A percentile compares a stretch with the other conserved stretches of the same genome.
These are phyloP conservation scores for Holacanthella duospinosa DNA, from an alignment of 2,888 invertebrate species.

Conservation along the genomic window DNA sequence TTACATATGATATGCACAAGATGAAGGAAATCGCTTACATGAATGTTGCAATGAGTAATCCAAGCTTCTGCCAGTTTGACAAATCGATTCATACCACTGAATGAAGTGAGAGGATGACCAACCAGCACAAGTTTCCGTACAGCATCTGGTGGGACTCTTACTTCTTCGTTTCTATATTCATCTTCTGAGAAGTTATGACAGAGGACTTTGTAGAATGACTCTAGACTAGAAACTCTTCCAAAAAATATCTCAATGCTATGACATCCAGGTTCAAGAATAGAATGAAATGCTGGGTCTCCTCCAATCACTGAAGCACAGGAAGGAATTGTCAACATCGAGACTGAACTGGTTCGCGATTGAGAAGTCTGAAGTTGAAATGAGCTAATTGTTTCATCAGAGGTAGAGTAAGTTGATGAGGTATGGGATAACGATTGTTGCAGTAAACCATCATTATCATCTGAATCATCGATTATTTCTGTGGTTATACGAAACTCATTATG, in stretches of 20 bases:
- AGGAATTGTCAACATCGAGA: too few relatives aligned
- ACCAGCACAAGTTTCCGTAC: constrained; percentile 33
- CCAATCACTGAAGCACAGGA: too few relatives aligned
- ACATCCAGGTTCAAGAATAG: too few relatives aligned
- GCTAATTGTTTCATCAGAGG: too few relatives aligned
- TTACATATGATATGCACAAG: neutral
- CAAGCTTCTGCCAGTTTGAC: constrained; percentile 30
- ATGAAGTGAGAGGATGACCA: constrained; percentile 31
- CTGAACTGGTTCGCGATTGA: too few relatives aligned
- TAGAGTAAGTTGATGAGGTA: too few relatives aligned
- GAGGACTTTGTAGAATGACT: constrained; percentile 24
- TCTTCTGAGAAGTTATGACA: neutral
- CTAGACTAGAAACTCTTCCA: constrained; percentile 28
- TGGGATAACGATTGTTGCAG: too few relatives aligned
- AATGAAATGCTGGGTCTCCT: too few relatives aligned
- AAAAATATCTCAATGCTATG: constrained; percentile 34
- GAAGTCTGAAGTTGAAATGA: too few relatives aligned
- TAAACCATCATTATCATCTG: too few relatives aligned
- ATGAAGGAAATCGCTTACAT: constrained; percentile 14
- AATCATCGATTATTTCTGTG: too few relatives aligned
- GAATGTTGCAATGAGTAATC: constrained; percentile 29
- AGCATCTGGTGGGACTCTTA: constrained; percentile 21
- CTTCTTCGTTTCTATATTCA: neutral
- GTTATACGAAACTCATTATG: too few relatives aligned
- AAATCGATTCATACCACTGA: constrained; percentile 31